A percentile compares a stretch with the other conserved stretches of the same genome.
These are phyloP conservation scores for Xylocampa areola DNA, from an alignment of 2,888 invertebrate species.

Conservation along the genomic window DNA sequence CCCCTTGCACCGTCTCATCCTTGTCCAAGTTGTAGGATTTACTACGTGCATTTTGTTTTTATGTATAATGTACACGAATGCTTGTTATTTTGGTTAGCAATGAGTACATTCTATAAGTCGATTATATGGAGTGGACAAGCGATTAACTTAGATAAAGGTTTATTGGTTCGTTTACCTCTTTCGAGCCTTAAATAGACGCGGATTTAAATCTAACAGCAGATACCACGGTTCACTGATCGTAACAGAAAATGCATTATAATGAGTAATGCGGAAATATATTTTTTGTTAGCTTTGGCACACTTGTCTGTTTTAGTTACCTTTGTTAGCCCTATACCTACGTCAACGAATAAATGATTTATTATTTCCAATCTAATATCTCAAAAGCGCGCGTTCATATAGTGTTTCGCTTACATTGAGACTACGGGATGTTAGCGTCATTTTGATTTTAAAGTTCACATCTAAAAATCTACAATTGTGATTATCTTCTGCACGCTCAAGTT, in stretches of 20 bases:
- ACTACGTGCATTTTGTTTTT: neutral
- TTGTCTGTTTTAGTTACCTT: constrained; percentile 31
- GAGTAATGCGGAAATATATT: constrained; percentile 35
- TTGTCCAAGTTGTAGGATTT: neutral
- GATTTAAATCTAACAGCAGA: constrained; percentile 36
- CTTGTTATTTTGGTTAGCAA: constrained; percentile 3
- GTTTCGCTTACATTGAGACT: too few relatives aligned
- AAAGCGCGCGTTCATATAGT: too few relatives aligned
- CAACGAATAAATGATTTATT: too few relatives aligned
- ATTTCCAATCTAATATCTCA: too few relatives aligned
- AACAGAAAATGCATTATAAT: constrained; percentile 25
- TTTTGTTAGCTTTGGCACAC: constrained; percentile 44
- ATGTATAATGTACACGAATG: neutral
- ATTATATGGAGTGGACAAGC: constrained; percentile 16
- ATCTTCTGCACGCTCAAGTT: constrained; percentile 59
- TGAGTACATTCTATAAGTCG: constrained; percentile 9
- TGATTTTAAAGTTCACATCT: too few relatives aligned
- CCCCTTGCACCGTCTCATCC: constrained; percentile 1
- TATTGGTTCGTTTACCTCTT: constrained; percentile 16
- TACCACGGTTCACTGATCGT: constrained; percentile 23
- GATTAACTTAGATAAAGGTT: constrained; percentile 9
- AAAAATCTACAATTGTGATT: constrained; percentile 42
- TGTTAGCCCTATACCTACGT: constrained; percentile 35
- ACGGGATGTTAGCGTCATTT: constrained; percentile 13
- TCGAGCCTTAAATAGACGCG: constrained; percentile 34